Evolutionary conservation across 2,113 vertebrate species (phyloP).

Genomic region (Plecotus auritus): DNA sequence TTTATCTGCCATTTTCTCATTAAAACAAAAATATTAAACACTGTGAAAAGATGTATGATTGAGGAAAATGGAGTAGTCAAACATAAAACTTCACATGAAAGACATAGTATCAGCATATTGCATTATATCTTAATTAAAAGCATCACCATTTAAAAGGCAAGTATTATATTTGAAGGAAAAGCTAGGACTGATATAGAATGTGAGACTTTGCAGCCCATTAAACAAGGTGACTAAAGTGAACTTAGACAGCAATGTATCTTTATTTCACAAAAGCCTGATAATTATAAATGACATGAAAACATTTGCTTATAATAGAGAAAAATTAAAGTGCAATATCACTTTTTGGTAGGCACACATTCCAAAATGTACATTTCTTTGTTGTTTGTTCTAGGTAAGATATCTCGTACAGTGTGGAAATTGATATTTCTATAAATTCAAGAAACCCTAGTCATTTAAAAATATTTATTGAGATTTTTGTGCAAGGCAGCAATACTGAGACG

Average conservation of each 20-base stretch:
- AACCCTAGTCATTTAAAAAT: neutral
- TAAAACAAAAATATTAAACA: constrained; percentile 43
- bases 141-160: neutral
- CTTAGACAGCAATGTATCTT: neutral
- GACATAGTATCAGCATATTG: neutral
- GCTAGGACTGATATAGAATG: neutral
- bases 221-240: neutral
- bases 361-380: neutral
- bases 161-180: neutral
- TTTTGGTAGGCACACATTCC: neutral
- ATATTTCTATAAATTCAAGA: neutral
- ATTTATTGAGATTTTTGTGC: neutral
- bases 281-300: neutral
- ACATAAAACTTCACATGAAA: neutral
- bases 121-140: neutral
- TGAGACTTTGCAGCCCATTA: neutral
- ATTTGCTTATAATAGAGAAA: neutral
- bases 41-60: neutral
- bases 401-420: neutral
- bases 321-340: neutral
- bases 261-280: neutral
- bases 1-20: constrained; percentile 45
- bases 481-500: neutral
- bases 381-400: neutral
- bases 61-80: neutral